Base-by-base conservation (phyloP, 2,113 vertebrate genomes). In the Pterocles gutturalis region DNA sequence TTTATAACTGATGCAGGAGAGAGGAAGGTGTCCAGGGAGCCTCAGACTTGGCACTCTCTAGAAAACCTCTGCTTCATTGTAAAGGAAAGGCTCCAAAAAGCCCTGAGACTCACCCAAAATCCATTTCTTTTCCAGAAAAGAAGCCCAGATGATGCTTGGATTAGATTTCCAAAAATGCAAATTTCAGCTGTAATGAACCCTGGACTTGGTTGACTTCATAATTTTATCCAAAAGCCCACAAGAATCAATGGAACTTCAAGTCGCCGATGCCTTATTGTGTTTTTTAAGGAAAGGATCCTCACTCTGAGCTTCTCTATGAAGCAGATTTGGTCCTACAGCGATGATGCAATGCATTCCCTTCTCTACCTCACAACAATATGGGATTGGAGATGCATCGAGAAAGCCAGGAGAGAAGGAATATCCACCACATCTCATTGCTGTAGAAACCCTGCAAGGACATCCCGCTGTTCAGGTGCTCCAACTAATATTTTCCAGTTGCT, bases 331-430 rank as follows among this genome's bases (percentile, higher is more conserved):
- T 54, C 28, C 20, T 14, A 17, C n/a, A 19, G 16, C 4, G 3
- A 33, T 2, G 45, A 29, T 7, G 43, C 33, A 11, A 14, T 1
- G 1, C 8, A 64, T 41, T 55, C 49, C 34, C 31, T 82, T 34
- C 51, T 64, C 60, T 41, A 13, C n/a, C 8, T 19, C 24, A 48
- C 22, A 17, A 49, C 51, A 26, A 45, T 21, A 38, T 1, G 4
- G 62, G 31, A 45, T n/a, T 9, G 17, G 25, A 75, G 33, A 60
- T 1, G 5, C 1, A 3, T 2, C 0, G 2, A 46, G 26, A 65
- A 73, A 49, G 31, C 26, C 1, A 3, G 11, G 36, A 33, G 36
- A 73, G 22, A 22, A n/a, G 20, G 38, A 53, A 54, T 9, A 26
- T 24, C 36, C 2, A 9, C 28, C 18, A 36, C 5, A 6, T 19